phyloP scores from a whole-genome alignment of 1,140 invertebrate species.

The Trachelipus rathkii region DNA sequence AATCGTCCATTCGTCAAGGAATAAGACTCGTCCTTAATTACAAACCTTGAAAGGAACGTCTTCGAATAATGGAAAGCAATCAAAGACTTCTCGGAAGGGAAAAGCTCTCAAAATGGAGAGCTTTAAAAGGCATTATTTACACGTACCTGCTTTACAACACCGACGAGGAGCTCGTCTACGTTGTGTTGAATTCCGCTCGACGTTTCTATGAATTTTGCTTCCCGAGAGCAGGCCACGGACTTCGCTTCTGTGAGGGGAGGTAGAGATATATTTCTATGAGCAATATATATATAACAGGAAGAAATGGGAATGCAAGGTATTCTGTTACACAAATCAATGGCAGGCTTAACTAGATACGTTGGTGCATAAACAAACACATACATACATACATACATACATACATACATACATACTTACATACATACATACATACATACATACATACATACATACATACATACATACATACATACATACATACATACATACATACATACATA shows the following conservation, averaged over 20 bases:
- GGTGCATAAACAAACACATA: too few relatives aligned
- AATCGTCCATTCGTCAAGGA: not conserved
- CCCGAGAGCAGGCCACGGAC: conserved; percentile 40
- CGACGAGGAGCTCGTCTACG: conserved; percentile 84
- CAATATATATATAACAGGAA: too few relatives aligned
- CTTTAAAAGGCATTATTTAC: not conserved
- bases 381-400: too few relatives aligned
- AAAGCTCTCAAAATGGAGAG: not conserved
- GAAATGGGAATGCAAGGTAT: too few relatives aligned
- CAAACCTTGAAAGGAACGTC: not conserved
- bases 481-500: too few relatives aligned
- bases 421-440: too few relatives aligned
- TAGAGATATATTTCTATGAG: too few relatives aligned
- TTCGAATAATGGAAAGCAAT: not conserved
- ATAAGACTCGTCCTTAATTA: not conserved
- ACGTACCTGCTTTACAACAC: conserved; percentile 77
- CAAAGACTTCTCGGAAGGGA: not conserved
- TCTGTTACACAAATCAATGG: too few relatives aligned
- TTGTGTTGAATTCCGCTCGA: conserved; percentile 90
- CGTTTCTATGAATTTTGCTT: conserved; percentile 84
- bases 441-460: too few relatives aligned
- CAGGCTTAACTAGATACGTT: too few relatives aligned
- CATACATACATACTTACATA: too few relatives aligned
- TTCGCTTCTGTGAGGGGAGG: conserved; percentile 43
- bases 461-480: too few relatives aligned